Evolutionary conservation across 2,797 vertebrate species (phyloP).

Genomic region (Sus cebifrons): DNA sequence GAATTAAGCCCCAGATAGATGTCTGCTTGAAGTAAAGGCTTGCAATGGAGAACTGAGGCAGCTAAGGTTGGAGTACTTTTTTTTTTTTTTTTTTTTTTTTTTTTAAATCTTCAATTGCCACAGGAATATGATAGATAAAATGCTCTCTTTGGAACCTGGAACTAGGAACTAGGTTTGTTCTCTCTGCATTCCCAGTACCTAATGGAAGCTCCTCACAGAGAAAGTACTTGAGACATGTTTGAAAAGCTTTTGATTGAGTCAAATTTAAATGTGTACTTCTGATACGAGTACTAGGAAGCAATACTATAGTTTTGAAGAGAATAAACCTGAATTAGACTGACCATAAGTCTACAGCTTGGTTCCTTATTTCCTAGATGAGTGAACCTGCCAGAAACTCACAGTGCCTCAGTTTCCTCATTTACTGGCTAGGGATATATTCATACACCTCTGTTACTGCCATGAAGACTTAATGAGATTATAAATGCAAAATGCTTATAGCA

Average conservation of each 20-base stretch:
- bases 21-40: background rate
- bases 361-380: background rate
- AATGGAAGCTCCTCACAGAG: background rate
- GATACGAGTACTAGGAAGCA: background rate
- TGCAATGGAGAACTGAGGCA: background rate
- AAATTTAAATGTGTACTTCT: slow-evolving; percentile 34
- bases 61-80: background rate
- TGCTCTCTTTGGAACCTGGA: background rate
- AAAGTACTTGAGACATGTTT: background rate
- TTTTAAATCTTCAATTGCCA: background rate
- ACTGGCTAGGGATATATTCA: background rate
- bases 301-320: background rate
- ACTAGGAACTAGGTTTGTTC: background rate
- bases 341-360: background rate
- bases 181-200: background rate
- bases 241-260: background rate
- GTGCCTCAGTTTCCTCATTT: background rate
- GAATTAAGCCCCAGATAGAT: background rate
- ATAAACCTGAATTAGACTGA: background rate
- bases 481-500: background rate
- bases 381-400: background rate
- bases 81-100: background rate
- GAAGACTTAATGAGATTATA: background rate
- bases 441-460: background rate
- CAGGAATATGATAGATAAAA: background rate